A percentile compares a stretch with the other conserved stretches of the same genome.
Evolutionary conservation across 2,797 vertebrate genomes (phyloP).

Genomic region (Sebastes alutus): DNA sequence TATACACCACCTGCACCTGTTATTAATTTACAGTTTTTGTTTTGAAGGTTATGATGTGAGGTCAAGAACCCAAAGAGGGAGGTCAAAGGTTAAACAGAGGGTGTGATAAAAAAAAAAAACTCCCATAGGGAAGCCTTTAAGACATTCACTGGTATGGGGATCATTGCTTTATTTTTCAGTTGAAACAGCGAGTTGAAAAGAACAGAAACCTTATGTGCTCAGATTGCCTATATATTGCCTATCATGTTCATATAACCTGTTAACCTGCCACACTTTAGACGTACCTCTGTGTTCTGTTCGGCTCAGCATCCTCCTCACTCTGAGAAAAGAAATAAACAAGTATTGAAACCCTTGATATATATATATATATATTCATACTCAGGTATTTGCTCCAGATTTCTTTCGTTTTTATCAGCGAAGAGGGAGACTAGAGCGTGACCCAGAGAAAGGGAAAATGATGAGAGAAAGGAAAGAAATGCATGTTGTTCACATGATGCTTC

Average conservation of each 20-base stretch:
- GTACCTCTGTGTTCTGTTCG: conserved; percentile 53
- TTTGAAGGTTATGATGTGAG: conserved; percentile 15
- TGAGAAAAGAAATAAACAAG: neutral
- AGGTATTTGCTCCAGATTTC: neutral
- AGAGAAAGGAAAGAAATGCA: neutral
- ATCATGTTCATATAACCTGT: neutral
- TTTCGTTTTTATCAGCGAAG: neutral
- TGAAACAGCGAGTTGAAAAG: neutral
- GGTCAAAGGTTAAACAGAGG: conserved; percentile 37
- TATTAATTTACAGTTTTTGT: conserved; percentile 9
- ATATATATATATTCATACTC: neutral
- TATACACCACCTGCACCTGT: conserved; percentile 5
- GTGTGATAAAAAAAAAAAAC: neutral
- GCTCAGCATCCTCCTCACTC: conserved; percentile 47
- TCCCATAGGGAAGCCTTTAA: neutral
- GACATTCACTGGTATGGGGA: neutral
- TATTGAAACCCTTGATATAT: neutral
- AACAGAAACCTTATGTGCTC: neutral
- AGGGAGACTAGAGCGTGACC: neutral
- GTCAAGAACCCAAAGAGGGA: conserved; percentile 20
- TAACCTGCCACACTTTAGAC: neutral
- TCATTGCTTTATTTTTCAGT: neutral
- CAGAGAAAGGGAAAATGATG: neutral
- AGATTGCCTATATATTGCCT: neutral
- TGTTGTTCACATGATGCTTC: neutral